Conservation (phyloP, 2,113 vertebrate genomes). For the Tachysurus fulvidraco region DNA sequence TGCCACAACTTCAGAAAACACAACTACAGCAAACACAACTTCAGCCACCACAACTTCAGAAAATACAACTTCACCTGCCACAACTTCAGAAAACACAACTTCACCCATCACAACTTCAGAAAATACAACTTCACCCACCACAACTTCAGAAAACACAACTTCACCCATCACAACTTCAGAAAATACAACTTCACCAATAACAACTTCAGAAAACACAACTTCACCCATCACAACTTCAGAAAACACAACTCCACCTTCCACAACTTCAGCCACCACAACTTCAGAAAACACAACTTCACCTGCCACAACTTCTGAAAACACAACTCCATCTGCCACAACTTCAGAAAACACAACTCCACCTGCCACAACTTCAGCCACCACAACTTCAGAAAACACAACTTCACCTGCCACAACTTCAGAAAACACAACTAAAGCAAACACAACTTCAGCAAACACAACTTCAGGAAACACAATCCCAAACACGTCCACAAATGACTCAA, state of each 20-base stretch:
- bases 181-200: too few species aligned
- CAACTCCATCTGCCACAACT: background rate
- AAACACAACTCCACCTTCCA: background rate
- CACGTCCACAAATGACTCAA: background rate
- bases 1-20: background rate
- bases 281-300: background rate
- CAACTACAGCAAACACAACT: background rate
- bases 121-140: too few species aligned
- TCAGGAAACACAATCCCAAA: fast-evolving
- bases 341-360: background rate
- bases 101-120: too few species aligned
- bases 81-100: too few species aligned
- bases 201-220: too few species aligned
- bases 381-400: background rate
- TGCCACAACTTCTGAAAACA: background rate
- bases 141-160: too few species aligned
- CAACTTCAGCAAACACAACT: background rate
- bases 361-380: background rate
- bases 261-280: background rate
- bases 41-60: too few species aligned
- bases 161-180: too few species aligned
- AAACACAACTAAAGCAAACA: background rate
- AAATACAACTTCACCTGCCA: too few species aligned
- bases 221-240: background rate
- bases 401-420: background rate